Evolutionary conservation across 2,797 vertebrate species (phyloP).

Genomic region (Fundulus diaphanus): DNA sequence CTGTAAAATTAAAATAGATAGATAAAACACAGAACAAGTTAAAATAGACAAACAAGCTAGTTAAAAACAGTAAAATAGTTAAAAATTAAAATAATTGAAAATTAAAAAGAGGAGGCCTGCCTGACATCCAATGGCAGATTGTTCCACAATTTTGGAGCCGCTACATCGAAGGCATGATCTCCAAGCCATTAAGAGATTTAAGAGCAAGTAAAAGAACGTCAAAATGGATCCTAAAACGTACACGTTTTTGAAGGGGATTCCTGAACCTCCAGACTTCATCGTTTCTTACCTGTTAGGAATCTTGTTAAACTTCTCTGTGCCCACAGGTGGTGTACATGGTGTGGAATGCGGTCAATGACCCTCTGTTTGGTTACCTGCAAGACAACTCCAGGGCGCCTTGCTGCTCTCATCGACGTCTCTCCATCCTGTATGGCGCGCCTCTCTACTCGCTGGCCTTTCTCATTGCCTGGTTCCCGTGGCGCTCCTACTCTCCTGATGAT

Average conservation of each 20-base stretch:
- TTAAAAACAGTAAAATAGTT: no score
- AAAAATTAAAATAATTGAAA: no score
- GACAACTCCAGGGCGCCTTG: conserved; percentile 81
- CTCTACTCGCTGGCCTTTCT: conserved; percentile 88
- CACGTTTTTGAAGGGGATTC: not conserved
- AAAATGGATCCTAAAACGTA: not conserved
- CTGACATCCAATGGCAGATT: no score
- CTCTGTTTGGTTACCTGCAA: conserved; percentile 90
- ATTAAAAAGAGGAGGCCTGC: no score
- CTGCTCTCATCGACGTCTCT: conserved; percentile 81
- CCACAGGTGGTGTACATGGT: conserved; percentile 89
- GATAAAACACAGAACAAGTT: no score
- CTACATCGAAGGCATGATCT: no score
- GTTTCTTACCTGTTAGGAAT: not conserved
- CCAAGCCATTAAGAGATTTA: no score
- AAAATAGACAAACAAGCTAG: no score
- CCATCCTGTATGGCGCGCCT: conserved; percentile 86
- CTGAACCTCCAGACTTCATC: not conserved
- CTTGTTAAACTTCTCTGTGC: not conserved
- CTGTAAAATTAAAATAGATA: no score
- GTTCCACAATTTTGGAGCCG: no score
- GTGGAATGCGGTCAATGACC: conserved; percentile 91
- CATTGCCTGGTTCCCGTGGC: conserved; percentile 94
- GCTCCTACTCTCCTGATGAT: conserved; percentile 81
- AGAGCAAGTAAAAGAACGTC: no score